A percentile compares a stretch with the other conserved stretches of the same genome.
Evolutionary conservation across 2,888 invertebrate species (phyloP).

Genomic region (Melipona bicolor): DNA sequence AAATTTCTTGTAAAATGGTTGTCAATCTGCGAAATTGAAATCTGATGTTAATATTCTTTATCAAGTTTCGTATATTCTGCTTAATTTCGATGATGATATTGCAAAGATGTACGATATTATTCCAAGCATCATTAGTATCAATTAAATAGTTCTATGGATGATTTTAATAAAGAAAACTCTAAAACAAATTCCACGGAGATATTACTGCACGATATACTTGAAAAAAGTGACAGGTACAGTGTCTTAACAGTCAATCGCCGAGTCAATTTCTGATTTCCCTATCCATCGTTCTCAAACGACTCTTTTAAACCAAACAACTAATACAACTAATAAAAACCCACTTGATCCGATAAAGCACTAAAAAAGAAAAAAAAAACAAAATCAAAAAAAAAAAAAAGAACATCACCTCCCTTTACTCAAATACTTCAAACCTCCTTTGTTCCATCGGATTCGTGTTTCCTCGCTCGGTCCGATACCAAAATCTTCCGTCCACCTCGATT

Average conservation of each 20-base stretch:
- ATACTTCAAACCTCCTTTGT: slow-evolving; percentile 2
- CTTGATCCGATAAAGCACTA: not conserved
- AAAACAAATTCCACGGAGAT: not conserved
- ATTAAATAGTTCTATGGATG: not conserved
- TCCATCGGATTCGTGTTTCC: not conserved
- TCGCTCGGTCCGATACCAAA: not conserved
- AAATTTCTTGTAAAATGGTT: too few relatives aligned
- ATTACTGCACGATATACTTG: not conserved
- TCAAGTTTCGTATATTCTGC: not conserved
- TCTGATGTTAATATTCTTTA: not conserved
- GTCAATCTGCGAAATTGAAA: too few relatives aligned
- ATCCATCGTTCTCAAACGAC: not conserved
- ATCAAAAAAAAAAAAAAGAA: not conserved
- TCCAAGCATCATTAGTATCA: not conserved
- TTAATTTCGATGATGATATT: not conserved
- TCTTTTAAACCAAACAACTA: not conserved
- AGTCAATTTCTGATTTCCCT: not conserved
- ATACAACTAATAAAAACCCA: not conserved
- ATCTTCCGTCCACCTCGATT: slow-evolving; percentile 11
- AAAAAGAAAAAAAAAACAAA: not conserved
- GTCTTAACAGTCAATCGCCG: not conserved
- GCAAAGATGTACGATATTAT: not conserved
- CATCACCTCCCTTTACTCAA: not conserved
- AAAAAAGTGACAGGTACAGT: not conserved
- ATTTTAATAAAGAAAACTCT: not conserved